A percentile compares a stretch with the other conserved stretches of the same genome.
phyloP scores from a whole-genome alignment of 2,113 vertebrate species.

The Anguilla japonica region DNA sequence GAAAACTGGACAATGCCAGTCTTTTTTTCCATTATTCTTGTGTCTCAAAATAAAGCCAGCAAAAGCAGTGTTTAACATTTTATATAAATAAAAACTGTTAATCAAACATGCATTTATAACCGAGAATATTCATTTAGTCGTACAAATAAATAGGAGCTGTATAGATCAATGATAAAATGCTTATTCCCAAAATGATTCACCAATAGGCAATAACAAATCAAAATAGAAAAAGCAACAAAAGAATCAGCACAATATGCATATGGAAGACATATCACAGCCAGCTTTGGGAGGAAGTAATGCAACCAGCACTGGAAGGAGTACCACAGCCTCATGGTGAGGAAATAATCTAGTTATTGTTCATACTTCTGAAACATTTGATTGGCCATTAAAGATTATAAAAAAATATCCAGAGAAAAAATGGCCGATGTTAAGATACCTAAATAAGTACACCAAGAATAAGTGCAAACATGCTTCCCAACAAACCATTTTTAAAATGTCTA shows the following conservation, averaged over 20 bases:
- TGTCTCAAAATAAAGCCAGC: background rate
- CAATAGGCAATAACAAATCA: background rate
- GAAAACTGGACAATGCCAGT: background rate
- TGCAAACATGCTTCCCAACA: background rate
- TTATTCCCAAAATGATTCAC: background rate
- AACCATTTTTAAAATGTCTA: background rate
- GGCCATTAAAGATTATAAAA: background rate
- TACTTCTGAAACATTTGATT: background rate
- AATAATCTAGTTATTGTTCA: background rate
- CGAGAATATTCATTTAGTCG: background rate
- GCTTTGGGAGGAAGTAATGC: background rate
- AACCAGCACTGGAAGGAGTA: background rate
- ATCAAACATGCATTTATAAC: background rate
- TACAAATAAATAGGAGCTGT: background rate
- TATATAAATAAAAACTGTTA: background rate
- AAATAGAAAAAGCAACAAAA: background rate
- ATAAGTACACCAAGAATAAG: background rate
- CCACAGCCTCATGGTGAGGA: background rate
- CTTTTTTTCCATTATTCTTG: background rate
- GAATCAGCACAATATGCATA: background rate
- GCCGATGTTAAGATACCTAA: background rate
- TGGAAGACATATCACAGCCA: background rate
- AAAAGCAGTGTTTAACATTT: background rate
- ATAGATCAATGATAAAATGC: background rate
- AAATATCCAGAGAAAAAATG: background rate